Evolutionary conservation across 2,797 vertebrate genomes (phyloP).

Genomic region (Simalia tracyae): DNA sequence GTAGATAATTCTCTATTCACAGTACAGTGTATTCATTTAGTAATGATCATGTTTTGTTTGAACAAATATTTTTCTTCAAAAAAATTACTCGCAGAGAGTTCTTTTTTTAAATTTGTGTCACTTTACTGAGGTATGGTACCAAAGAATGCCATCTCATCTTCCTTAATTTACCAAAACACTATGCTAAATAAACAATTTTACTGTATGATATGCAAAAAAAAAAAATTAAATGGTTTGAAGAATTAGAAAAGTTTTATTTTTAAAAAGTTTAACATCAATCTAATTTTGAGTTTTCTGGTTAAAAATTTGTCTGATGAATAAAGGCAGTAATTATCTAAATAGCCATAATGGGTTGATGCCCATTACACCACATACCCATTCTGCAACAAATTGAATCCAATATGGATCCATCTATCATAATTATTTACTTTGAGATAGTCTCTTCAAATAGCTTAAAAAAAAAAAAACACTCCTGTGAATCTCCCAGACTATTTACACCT

Average conservation of each 20-base stretch:
- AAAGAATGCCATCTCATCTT: not conserved
- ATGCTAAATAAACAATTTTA: not conserved
- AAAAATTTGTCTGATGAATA: not conserved
- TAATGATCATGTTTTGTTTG: not conserved
- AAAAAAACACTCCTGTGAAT: not conserved
- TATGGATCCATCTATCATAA: slow-evolving; percentile 52
- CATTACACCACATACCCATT: not conserved
- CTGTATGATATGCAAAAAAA: not conserved
- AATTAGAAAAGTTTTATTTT: not conserved
- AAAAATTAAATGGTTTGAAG: not conserved
- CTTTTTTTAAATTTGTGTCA: not conserved
- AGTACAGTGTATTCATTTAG: not conserved
- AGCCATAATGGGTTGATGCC: too few relatives aligned
- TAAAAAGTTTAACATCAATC: not conserved
- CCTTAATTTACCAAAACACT: not conserved
- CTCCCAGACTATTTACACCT: slow-evolving; percentile 55
- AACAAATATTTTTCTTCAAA: not conserved
- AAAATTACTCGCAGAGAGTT: not conserved
- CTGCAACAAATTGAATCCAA: not conserved
- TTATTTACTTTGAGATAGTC: slow-evolving; percentile 40
- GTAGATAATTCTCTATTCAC: not conserved
- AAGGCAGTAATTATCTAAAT: not conserved
- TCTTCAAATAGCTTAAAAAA: slow-evolving; percentile 14
- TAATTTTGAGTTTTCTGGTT: not conserved
- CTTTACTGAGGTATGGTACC: not conserved